Conservation (phyloP, 2,888 invertebrate genomes). For the Leptinotarsa peninsularis region DNA sequence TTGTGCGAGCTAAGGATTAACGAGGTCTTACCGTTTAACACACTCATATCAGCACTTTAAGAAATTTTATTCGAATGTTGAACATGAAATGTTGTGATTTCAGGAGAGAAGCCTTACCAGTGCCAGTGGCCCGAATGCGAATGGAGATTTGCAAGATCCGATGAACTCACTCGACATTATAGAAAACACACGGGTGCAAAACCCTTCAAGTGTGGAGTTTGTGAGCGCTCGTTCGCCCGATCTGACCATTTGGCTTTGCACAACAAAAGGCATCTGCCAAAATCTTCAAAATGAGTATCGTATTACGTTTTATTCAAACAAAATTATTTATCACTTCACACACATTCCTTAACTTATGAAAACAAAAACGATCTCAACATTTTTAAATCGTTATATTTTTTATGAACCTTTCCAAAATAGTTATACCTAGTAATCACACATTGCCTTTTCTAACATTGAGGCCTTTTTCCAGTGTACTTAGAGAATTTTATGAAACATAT, state of each 20-base stretch:
- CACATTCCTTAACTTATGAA: slow-evolving; percentile 45
- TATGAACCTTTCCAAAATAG: slow-evolving; percentile 37
- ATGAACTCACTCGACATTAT: slow-evolving; percentile 96
- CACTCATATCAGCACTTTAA: too few species aligned
- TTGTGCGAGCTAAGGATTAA: too few species aligned
- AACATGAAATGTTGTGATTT: slow-evolving; percentile 52
- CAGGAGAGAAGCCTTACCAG: slow-evolving; percentile 97
- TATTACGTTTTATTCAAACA: slow-evolving; percentile 29
- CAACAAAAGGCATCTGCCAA: slow-evolving; percentile 96
- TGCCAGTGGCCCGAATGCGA: slow-evolving; percentile 99
- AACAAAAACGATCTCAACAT: slow-evolving; percentile 51
- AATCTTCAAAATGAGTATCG: slow-evolving; percentile 75
- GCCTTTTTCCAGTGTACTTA: slow-evolving; percentile 57
- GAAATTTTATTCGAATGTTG: too few species aligned
- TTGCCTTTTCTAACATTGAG: slow-evolving; percentile 51
- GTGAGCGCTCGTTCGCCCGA: slow-evolving; percentile 93
- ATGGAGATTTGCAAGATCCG: slow-evolving; percentile 96
- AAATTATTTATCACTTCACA: slow-evolving; percentile 38
- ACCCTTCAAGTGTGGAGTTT: slow-evolving; percentile 95
- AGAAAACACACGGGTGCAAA: slow-evolving; percentile 97
- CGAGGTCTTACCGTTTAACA: too few species aligned
- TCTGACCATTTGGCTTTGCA: slow-evolving; percentile 96
- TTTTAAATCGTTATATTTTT: slow-evolving; percentile 42
- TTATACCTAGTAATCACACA: slow-evolving; percentile 42
- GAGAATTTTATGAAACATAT: slow-evolving; percentile 38